phyloP scores from a whole-genome alignment of 2,797 vertebrate species.

The Apogon hyalosoma region DNA sequence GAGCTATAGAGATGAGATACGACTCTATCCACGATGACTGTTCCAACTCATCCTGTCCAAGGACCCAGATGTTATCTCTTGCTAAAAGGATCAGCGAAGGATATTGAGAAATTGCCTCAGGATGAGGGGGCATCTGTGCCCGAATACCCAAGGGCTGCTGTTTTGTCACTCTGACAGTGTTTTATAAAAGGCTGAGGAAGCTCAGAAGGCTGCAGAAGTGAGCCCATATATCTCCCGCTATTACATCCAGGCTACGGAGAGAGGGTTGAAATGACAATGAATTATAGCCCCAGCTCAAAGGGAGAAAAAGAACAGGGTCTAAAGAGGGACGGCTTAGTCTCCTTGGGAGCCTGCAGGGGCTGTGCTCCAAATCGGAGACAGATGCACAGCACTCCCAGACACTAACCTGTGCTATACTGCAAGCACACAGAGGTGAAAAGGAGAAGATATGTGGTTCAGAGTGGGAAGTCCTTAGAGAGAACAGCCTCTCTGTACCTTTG shows the following conservation, averaged over 20 bases:
- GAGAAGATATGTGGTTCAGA: conserved; percentile 67
- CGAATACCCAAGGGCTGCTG: conserved; percentile 76
- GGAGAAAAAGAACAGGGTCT: conserved; percentile 79
- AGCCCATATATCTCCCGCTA: conserved; percentile 79
- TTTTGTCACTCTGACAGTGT: conserved; percentile 85
- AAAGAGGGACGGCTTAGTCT: conserved; percentile 79
- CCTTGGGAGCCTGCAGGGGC: conserved; percentile 73
- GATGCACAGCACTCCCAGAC: conserved; percentile 67
- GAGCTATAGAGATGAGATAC: conserved; percentile 72
- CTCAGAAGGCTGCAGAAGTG: conserved; percentile 69
- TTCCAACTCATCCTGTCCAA: conserved; percentile 68
- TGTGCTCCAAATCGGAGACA: conserved; percentile 79
- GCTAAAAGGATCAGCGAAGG: conserved; percentile 76
- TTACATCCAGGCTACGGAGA: conserved; percentile 76
- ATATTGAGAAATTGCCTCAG: conserved; percentile 75
- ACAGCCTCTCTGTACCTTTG: conserved; percentile 57
- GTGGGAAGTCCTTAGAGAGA: conserved; percentile 67
- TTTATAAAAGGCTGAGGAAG: conserved; percentile 82
- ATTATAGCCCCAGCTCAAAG: conserved; percentile 71
- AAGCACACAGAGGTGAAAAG: conserved; percentile 59
- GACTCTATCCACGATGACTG: conserved; percentile 60
- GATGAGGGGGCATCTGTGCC: conserved; percentile 74
- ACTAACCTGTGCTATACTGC: conserved; percentile 60
- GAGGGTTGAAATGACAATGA: conserved; percentile 81
- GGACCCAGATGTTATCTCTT: conserved; percentile 75